Evolutionary conservation across 2,113 vertebrate species (phyloP), one percentile per base, ranked within the genome.

Genomic region (Eclectus roratus): DNA sequence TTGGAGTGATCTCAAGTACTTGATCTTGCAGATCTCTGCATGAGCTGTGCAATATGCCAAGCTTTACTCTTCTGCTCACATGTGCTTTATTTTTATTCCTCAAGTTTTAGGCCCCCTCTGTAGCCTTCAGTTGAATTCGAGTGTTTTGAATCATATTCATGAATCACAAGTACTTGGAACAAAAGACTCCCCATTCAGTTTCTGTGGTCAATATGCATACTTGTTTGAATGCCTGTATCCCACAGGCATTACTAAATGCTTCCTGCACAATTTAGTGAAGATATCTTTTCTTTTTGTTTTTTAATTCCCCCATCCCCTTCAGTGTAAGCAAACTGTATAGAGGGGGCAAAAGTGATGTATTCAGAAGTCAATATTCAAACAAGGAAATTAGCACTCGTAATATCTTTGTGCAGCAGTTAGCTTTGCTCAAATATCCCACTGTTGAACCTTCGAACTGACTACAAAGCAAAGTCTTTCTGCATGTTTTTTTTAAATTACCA

Each of bases 301-400:
- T 35, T 58, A 31, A 10, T 6, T 5, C 14, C 4, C 14, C 1
- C 17, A 7, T 7, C 14, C 4, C 10, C 1, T 23, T 17, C 52
- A 55, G 5, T 5, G 1, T 33, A 68, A 76, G 39, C 8, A 73
- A 81, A 6, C 39, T 53, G 6, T 61, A 33, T 12, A 39, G 56
- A 58, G 17, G 29, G 16, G 29, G 7, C 23, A 53, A 11, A 65
- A 55, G 29, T 8, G 13, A 9, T 65, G 9, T 39, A 31, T 64
- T 44, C 19, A 33, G 17, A 60, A 56, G 50, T 77, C 12, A 15
- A 4, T 56, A 23, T 35, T 82, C 39, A 56, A 13, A 0, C 1
- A 6, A 88, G 72, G 77, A 65, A 47, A 65, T 39, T 14, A 46
- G 14, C 5, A 3, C 12, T 88, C 10, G 9, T 65, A 5, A 3